Conservation (phyloP, 2,797 vertebrate species). For the Scyliorhinus canicula region DNA sequence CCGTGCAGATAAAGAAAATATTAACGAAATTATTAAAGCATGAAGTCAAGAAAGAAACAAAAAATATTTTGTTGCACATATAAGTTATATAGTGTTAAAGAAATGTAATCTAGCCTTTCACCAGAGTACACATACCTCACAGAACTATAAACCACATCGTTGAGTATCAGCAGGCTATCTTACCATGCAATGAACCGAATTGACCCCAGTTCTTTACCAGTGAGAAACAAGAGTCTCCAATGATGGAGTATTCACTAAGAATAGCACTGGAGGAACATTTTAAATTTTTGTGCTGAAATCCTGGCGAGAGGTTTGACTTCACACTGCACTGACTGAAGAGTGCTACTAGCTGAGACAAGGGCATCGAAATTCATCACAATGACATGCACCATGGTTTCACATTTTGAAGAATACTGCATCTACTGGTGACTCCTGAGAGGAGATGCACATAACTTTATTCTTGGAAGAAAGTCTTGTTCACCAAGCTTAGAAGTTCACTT, state of each 20-base stretch:
- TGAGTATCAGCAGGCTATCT: background rate
- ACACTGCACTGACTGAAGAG: background rate
- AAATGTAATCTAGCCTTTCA: background rate
- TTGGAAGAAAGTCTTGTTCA: background rate
- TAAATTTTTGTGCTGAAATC: background rate
- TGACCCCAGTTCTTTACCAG: background rate
- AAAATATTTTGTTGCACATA: background rate
- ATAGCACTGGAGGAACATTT: background rate
- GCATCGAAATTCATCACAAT: background rate
- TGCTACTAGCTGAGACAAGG: background rate
- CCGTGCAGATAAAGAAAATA: background rate
- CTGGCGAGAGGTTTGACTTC: background rate
- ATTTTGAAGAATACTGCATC: background rate
- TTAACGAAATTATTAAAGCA: background rate
- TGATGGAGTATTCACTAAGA: background rate
- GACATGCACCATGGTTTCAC: background rate
- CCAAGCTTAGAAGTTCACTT: background rate
- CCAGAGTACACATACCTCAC: background rate
- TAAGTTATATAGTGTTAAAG: background rate
- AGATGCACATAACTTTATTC: background rate
- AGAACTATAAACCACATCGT: background rate
- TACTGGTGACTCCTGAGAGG: background rate
- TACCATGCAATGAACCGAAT: background rate
- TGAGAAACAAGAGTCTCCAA: background rate
- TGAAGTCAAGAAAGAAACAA: background rate